phyloP scores from a whole-genome alignment of 1,140 invertebrate species.

The Ostrea denselamellosa region DNA sequence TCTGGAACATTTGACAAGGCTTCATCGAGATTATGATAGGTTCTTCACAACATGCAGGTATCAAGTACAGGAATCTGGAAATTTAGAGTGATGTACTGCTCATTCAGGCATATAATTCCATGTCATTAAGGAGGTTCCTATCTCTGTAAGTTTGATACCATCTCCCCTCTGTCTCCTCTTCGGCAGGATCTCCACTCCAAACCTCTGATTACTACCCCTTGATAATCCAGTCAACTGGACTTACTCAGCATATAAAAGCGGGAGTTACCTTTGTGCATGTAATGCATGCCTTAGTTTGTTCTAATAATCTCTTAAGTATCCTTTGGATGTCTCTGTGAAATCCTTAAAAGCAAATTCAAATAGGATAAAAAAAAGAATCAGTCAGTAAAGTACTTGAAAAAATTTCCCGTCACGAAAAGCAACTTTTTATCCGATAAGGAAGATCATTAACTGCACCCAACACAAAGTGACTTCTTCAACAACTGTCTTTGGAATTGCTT shows the following conservation, averaged over 20 bases:
- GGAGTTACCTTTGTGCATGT: not conserved
- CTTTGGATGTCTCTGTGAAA: not conserved
- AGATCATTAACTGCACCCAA: not conserved
- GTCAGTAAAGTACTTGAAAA: not conserved
- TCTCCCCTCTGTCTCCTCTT: not conserved
- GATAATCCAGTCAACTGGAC: not conserved
- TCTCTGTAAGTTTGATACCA: not conserved
- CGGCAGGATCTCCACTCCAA: not conserved
- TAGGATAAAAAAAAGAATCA: not conserved
- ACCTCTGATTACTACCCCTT: constrained; percentile 5
- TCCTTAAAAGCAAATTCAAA: not conserved
- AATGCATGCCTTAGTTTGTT: not conserved
- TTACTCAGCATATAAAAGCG: not conserved
- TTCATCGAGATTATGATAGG: not conserved
- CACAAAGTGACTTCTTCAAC: not conserved
- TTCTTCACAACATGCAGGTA: not conserved
- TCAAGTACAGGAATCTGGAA: constrained; percentile 8
- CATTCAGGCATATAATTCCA: constrained; percentile 35
- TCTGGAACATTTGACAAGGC: not conserved
- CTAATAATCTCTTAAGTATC: not conserved
- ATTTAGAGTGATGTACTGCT: not conserved
- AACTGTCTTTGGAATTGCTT: not conserved
- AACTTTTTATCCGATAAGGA: not conserved
- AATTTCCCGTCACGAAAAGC: not conserved
- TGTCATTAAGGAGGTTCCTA: constrained; percentile 26